A percentile compares a stretch with the other conserved stretches of the same genome.
These are phyloP conservation scores for Pollimyrus isidori DNA, from an alignment of 2,113 vertebrate genomes.

Conservation along the genomic window DNA sequence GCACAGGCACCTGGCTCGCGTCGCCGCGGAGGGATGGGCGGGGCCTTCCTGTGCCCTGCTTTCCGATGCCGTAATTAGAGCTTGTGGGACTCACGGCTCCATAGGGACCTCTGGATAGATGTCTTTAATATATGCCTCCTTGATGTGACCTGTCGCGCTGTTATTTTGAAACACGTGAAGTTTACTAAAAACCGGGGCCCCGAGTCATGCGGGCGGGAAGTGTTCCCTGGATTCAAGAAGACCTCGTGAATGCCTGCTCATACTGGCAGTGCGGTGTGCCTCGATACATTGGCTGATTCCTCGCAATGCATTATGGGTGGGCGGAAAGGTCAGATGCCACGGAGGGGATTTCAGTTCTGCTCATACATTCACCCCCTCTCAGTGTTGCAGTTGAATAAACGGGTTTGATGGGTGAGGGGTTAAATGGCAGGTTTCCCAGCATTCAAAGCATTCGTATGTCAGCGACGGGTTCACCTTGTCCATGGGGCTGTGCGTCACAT, in stretches of 20 bases:
- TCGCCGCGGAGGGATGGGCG: no score
- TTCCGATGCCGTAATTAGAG: conserved; percentile 7
- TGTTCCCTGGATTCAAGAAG: not conserved
- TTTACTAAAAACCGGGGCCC: not conserved
- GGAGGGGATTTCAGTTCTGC: not conserved
- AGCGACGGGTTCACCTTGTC: not conserved
- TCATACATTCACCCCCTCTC: not conserved
- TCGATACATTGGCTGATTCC: not conserved
- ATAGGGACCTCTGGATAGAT: not conserved
- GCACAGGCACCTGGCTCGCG: not conserved
- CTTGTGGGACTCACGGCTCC: not conserved
- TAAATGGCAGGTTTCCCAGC: not conserved
- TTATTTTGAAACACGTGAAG: not conserved
- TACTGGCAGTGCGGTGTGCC: not conserved
- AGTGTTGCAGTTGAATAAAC: not conserved
- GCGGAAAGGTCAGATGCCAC: not conserved
- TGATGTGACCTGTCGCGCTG: not conserved
- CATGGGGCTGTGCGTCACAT: not conserved
- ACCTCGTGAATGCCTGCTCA: not conserved
- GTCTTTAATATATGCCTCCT: not conserved
- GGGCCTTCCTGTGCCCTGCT: not conserved
- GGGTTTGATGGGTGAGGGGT: not conserved
- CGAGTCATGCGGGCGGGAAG: not conserved
- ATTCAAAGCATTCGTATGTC: not conserved
- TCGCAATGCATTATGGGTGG: not conserved